Evolutionary conservation across 2,888 invertebrate species (phyloP).

Genomic region (Lasioglossum figueresi): DNA sequence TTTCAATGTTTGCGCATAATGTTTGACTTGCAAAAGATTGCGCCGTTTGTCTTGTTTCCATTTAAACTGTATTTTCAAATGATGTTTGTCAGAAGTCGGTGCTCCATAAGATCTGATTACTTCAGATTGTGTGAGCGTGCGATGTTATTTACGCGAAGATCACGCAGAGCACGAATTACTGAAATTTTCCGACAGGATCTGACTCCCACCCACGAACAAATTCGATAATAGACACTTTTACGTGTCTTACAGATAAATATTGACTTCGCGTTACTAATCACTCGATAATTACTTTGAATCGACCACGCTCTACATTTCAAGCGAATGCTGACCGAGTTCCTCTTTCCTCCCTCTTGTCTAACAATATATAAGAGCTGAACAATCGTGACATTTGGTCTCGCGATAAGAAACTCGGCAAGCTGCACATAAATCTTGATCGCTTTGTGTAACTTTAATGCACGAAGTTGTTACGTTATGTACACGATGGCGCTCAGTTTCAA

Average conservation of each 20-base stretch:
- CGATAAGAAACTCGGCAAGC: background rate
- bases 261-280: background rate
- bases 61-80: background rate
- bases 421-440: conserved; percentile 8
- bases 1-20: background rate
- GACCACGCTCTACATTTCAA: background rate
- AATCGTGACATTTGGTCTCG: background rate
- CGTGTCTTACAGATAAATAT: background rate
- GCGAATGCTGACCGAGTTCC: background rate
- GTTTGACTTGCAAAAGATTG: background rate
- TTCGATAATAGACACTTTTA: background rate
- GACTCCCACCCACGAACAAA: conserved; percentile 7
- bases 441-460: background rate
- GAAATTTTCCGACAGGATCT: conserved; percentile 28
- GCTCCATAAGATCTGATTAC: background rate
- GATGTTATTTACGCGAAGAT: conserved; percentile 42
- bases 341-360: background rate
- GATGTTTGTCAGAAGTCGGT: background rate
- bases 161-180: conserved; percentile 6
- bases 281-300: background rate
- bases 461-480: background rate
- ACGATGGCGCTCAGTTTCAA: background rate
- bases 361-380: background rate
- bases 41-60: background rate
- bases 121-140: conserved; percentile 14